Base-by-base conservation (phyloP, 2,113 vertebrate species). In the Fregetta grallaria region DNA sequence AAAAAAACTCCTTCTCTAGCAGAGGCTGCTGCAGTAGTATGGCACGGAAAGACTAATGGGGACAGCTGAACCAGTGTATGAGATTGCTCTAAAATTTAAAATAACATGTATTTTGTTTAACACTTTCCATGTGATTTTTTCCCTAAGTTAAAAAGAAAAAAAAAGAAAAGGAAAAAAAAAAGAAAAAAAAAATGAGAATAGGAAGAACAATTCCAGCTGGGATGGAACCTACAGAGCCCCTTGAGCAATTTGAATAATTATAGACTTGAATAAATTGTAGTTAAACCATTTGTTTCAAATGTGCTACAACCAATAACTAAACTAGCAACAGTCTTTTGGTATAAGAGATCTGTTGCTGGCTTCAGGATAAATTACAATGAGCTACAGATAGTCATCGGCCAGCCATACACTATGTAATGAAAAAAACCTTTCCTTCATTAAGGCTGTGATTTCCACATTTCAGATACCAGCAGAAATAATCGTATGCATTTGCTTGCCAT, bases 281-380 rank as follows among this genome's bases (percentile, higher is more conserved):
- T 74, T 96, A 93, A 97, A 86, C 23, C n/a, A 94, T 93, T 97
- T 96, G 74, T 91, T 95, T 96, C 73, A 90, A 85, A 91, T 63
- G 71, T 94, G 66, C 13, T 93, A 76, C 59, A 92, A 82, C 63
- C 74, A 96, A 85, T 88, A 96, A 85, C 80, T 92, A 94, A 92
- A 95, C 47, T 59, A 94, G 55, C 66, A 96, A 95, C 84, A 82
- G 50, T 38, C 66, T 73, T 91, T 92, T 50, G 70, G 38, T 49
- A 19, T 70, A 70, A 90, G 44, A 92, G 61, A 87, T 66, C 67
- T 89, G 74, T 58, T 88, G 32, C 45, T 96, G 75, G 74, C 65
- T 97, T 86, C 80, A 84, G 75, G 76, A 80, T 92, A 83, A 78
- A 63, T 52, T 85, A 50, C 62, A 91, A 49, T 53, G 44, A 93